Evolutionary conservation across 2,113 vertebrate species (phyloP).

Genomic region (Ahaetulla prasina): DNA sequence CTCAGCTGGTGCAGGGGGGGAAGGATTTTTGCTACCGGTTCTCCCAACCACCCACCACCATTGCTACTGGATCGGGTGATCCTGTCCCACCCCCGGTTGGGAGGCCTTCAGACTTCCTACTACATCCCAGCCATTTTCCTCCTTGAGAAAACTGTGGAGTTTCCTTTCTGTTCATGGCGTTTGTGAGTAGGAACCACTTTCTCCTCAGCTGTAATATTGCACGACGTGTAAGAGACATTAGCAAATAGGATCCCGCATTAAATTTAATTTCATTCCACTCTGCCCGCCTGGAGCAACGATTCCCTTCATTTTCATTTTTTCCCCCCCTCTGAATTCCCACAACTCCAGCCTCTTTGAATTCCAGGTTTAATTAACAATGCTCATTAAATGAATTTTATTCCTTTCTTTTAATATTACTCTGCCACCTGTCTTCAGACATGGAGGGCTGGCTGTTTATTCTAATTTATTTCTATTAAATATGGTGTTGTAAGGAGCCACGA

Average conservation of each 20-base stretch:
- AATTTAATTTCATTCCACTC: conserved; percentile 67
- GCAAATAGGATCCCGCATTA: conserved; percentile 54
- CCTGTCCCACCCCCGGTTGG: not conserved
- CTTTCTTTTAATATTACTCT: conserved; percentile 69
- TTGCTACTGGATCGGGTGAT: too few relatives aligned
- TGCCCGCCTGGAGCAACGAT: conserved; percentile 65
- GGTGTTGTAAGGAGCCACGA: conserved; percentile 47
- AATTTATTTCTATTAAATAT: conserved; percentile 64
- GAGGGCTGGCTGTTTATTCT: conserved; percentile 62
- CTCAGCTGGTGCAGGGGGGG: too few relatives aligned
- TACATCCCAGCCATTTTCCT: not conserved
- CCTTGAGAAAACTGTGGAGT: not conserved
- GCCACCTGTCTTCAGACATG: conserved; percentile 68
- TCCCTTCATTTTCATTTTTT: conserved; percentile 70
- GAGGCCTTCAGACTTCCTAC: not conserved
- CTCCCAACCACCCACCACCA: too few relatives aligned
- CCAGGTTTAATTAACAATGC: conserved; percentile 75
- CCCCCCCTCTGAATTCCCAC: conserved; percentile 65
- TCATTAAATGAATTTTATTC: conserved; percentile 73
- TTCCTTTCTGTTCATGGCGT: not conserved
- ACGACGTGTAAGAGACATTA: conserved; percentile 53
- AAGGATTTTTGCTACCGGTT: too few relatives aligned
- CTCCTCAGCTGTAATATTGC: conserved; percentile 28
- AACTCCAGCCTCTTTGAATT: conserved; percentile 71
- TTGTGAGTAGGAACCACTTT: conserved; percentile 17